phyloP scores from a whole-genome alignment of 2,797 vertebrate species.

The Fratercula arctica region DNA sequence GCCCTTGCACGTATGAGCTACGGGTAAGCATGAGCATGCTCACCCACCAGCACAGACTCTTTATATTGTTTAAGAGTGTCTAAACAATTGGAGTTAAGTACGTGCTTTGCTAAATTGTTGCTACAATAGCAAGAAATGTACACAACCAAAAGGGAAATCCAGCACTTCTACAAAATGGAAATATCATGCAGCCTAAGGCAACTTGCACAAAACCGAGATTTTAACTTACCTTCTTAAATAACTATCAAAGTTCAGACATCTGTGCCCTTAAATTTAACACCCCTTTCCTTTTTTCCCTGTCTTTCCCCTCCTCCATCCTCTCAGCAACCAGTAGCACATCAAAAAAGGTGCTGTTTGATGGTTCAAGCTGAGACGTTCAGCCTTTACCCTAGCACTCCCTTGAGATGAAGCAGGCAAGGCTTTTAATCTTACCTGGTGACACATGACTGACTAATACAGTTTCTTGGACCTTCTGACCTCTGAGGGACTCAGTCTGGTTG shows the following conservation, averaged over 20 bases:
- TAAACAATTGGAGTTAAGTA: background rate
- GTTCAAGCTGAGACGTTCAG: slow-evolving; percentile 37
- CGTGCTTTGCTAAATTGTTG: background rate
- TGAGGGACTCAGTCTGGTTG: background rate
- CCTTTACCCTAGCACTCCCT: slow-evolving; percentile 21
- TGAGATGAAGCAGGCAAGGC: slow-evolving; percentile 40
- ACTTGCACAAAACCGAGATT: background rate
- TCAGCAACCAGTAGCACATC: slow-evolving; percentile 54
- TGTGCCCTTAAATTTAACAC: slow-evolving; percentile 16
- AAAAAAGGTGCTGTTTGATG: slow-evolving; percentile 38
- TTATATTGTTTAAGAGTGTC: background rate
- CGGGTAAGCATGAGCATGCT: background rate
- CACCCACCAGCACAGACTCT: background rate
- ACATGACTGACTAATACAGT: slow-evolving; percentile 57
- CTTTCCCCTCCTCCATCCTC: slow-evolving; percentile 18
- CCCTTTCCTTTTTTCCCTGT: background rate
- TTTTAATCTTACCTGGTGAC: slow-evolving; percentile 63
- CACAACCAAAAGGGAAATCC: background rate
- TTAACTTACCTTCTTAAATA: background rate
- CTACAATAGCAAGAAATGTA: background rate
- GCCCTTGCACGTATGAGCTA: background rate
- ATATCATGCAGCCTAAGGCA: background rate
- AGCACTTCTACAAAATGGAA: background rate
- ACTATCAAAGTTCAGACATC: background rate
- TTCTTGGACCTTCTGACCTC: slow-evolving; percentile 63